A percentile compares a stretch with the other conserved stretches of the same genome.
These are phyloP conservation scores for Labeo catla DNA, from an alignment of 2,113 vertebrate species.

Conservation along the genomic window DNA sequence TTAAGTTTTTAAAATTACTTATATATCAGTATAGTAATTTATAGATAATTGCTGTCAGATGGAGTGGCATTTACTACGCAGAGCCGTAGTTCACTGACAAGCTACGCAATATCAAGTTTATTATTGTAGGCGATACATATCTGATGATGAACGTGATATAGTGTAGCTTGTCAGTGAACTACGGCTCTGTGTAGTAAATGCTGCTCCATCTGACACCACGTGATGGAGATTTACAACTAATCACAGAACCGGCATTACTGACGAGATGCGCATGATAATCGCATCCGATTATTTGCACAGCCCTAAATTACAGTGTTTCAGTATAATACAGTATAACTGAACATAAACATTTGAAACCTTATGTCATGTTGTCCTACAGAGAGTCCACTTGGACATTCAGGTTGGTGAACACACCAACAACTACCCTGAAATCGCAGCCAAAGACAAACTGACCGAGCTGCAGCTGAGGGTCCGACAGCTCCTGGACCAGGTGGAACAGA, in stretches of 20 bases:
- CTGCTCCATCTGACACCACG: no score
- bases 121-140: no score
- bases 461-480: conserved; percentile 91
- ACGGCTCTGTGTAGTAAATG: no score
- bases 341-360: not conserved
- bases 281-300: no score
- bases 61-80: no score
- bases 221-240: no score
- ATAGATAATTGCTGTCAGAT: not conserved
- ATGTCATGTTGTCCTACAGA: conserved; percentile 66
- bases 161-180: no score
- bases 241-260: no score
- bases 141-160: no score
- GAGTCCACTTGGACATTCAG: conserved; percentile 93
- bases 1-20: not conserved
- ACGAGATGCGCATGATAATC: no score
- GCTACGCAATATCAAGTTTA: no score
- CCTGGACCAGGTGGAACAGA: conserved; percentile 93
- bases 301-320: not conserved
- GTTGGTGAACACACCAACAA: conserved; percentile 95
- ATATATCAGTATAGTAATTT: not conserved
- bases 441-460: conserved; percentile 92
- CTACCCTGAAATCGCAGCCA: conserved; percentile 94
- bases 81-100: no score
- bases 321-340: not conserved